Evolutionary conservation across 2,888 invertebrate genomes (phyloP).

Genomic region (Proisotoma minuta): DNA sequence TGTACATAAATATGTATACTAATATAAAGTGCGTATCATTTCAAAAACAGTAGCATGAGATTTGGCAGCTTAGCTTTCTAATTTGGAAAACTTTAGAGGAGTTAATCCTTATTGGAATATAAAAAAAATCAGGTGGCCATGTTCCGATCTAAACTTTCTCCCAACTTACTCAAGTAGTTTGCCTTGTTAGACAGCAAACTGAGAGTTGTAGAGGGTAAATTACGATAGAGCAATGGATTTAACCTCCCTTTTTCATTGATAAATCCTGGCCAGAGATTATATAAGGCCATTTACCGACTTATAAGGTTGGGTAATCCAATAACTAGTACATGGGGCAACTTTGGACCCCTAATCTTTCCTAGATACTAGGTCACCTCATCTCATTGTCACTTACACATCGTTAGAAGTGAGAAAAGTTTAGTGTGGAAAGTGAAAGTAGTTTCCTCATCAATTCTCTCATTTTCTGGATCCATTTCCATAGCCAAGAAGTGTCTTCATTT

Average conservation of each 20-base stretch:
- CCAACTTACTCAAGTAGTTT: not conserved
- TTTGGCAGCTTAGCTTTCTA: constrained; percentile 1
- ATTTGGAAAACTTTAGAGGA: constrained; percentile 10
- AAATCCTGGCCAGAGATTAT: too few species aligned
- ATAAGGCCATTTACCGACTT: too few species aligned
- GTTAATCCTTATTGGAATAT: constrained; percentile 10
- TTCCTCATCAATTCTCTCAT: constrained; percentile 1
- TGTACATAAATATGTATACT: too few species aligned
- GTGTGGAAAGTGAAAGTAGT: constrained; percentile 8
- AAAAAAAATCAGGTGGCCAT: not conserved
- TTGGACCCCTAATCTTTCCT: too few species aligned
- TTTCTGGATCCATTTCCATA: not conserved
- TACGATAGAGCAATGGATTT: too few species aligned
- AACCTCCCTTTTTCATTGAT: too few species aligned
- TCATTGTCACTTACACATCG: constrained; percentile 16
- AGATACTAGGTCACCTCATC: constrained; percentile 2
- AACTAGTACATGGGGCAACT: too few species aligned
- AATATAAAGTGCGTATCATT: not conserved
- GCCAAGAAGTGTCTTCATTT: not conserved
- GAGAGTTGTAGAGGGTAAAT: not conserved
- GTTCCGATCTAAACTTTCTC: not conserved
- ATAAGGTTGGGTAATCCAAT: too few species aligned
- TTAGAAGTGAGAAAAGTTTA: constrained; percentile 10
- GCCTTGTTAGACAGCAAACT: not conserved
- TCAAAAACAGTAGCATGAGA: too few species aligned